phyloP scores from a whole-genome alignment of 2,113 vertebrate species.

The Trogon surrucura region DNA sequence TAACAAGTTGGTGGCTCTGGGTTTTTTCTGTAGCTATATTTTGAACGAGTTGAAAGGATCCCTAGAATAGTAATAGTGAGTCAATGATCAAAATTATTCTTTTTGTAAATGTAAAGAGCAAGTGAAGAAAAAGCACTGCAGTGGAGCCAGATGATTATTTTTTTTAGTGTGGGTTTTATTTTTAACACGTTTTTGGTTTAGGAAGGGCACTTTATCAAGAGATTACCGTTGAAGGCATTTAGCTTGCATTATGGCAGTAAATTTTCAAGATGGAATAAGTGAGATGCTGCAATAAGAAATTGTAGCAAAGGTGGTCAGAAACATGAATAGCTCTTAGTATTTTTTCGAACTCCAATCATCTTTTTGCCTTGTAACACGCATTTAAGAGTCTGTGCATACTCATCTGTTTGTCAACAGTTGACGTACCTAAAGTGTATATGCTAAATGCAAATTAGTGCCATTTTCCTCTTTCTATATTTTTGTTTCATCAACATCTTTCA shows the following conservation, averaged over 20 bases:
- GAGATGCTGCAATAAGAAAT: neutral
- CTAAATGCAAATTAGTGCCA: neutral
- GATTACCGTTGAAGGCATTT: neutral
- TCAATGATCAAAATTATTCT: slow-evolving; percentile 48
- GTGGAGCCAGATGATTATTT: neutral
- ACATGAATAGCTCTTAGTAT: neutral
- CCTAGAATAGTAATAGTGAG: slow-evolving; percentile 42
- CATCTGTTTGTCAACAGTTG: neutral
- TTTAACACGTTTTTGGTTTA: neutral
- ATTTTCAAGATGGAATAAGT: neutral
- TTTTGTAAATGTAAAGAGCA: slow-evolving; percentile 43
- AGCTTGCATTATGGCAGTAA: neutral
- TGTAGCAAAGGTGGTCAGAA: neutral
- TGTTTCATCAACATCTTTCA: neutral
- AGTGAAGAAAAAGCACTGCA: neutral
- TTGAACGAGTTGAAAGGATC: slow-evolving; percentile 10
- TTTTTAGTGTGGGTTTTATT: neutral
- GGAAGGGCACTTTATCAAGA: neutral
- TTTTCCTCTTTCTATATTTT: neutral
- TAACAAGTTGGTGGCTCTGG: slow-evolving; percentile 23
- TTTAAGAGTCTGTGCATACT: neutral
- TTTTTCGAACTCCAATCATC: neutral
- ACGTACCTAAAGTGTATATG: neutral
- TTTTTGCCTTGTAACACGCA: neutral
- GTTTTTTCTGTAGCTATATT: slow-evolving; percentile 13